phyloP scores from a whole-genome alignment of 2,888 invertebrate species.

The Melanostoma mellinum region DNA sequence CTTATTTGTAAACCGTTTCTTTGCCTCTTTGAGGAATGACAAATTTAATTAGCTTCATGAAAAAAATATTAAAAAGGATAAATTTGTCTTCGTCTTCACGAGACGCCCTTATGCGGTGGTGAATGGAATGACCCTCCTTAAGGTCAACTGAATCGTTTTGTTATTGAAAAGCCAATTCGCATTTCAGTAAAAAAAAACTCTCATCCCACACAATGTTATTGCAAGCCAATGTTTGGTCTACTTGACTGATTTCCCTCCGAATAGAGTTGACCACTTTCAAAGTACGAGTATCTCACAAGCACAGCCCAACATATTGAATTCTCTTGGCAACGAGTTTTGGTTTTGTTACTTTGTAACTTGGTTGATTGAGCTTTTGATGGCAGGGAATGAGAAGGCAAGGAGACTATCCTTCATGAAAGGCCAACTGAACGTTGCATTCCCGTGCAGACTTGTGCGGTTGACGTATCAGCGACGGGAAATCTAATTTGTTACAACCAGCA shows the following conservation, averaged over 20 bases:
- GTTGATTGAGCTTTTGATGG: constrained; percentile 42
- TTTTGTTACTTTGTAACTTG: constrained; percentile 41
- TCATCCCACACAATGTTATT: constrained; percentile 14
- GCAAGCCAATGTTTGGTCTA: constrained; percentile 35
- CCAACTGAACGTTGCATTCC: constrained; percentile 33
- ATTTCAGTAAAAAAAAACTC: constrained; percentile 14
- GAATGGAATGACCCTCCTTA: constrained; percentile 24
- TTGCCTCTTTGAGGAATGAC: constrained; percentile 22
- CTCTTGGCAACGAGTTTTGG: constrained; percentile 31
- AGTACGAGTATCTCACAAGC: not conserved
- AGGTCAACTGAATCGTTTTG: constrained; percentile 55
- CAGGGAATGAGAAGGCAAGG: no score
- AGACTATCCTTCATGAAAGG: constrained; percentile 3
- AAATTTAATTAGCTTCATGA: constrained; percentile 54
- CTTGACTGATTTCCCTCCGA: constrained; percentile 49
- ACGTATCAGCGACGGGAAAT: constrained; percentile 59
- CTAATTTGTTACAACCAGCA: constrained; percentile 54
- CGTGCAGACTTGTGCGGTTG: constrained; percentile 51
- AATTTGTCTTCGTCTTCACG: constrained; percentile 19
- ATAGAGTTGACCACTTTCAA: constrained; percentile 23
- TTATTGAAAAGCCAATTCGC: constrained; percentile 45
- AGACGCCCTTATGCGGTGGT: constrained; percentile 11
- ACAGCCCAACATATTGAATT: constrained; percentile 31
- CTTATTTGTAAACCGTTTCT: constrained; percentile 15
- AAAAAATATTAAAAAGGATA: constrained; percentile 21